phyloP scores from a whole-genome alignment of 2,797 vertebrate species.

The Tragopan temminckii region DNA sequence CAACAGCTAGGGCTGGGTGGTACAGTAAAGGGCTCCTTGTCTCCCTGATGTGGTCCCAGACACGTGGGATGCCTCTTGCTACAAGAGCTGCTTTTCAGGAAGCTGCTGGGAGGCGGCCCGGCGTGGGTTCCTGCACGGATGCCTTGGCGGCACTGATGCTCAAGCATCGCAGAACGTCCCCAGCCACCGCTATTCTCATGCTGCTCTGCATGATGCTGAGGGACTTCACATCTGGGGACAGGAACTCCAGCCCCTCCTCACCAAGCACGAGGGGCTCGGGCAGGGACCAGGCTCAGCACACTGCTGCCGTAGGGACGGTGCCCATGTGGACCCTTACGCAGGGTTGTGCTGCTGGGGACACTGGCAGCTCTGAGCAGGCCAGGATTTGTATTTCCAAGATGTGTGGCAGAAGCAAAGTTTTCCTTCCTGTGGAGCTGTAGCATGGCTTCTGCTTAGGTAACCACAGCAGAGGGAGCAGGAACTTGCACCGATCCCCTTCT shows the following conservation, averaged over 20 bases:
- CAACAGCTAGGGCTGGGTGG: background rate
- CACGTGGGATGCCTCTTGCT: background rate
- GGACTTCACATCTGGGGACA: background rate
- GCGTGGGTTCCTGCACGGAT: background rate
- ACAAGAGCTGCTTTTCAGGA: conserved; percentile 61
- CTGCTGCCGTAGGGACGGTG: background rate
- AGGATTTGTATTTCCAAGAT: background rate
- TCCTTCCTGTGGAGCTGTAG: background rate
- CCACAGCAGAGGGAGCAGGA: background rate
- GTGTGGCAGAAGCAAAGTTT: background rate
- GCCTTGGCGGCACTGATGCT: background rate
- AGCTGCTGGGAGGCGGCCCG: background rate
- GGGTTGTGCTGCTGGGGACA: background rate
- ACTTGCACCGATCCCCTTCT: background rate
- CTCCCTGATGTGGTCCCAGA: rapidly evolving
- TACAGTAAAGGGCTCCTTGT: background rate
- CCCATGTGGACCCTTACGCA: rapidly evolving
- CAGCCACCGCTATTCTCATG: rapidly evolving
- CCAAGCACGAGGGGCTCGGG: background rate
- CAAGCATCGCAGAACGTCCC: background rate
- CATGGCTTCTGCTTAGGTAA: conserved; percentile 18
- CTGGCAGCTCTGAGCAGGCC: background rate
- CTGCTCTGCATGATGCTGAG: rapidly evolving
- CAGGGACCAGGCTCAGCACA: background rate
- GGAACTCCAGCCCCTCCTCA: background rate